These are phyloP conservation scores for Cottus gobio DNA, from an alignment of 2,113 vertebrate species.

Conservation along the genomic window DNA sequence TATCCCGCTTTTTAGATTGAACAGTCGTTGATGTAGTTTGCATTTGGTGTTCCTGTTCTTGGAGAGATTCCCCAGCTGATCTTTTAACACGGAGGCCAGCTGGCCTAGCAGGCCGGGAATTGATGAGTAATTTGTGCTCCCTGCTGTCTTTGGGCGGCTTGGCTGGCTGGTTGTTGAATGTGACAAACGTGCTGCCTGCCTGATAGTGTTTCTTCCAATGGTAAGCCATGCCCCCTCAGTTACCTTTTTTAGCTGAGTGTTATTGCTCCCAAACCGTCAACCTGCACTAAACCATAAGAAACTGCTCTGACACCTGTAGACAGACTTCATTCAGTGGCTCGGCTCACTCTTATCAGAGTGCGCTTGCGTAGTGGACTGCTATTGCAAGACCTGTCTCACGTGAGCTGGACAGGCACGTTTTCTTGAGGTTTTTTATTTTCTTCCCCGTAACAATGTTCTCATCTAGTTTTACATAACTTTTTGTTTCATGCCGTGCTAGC, in stretches of 20 bases:
- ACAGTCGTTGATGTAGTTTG: conserved; percentile 43
- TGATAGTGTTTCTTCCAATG: conserved; percentile 18
- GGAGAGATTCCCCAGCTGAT: conserved; percentile 23
- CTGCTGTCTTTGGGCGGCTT: conserved; percentile 15
- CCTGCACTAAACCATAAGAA: conserved; percentile 79
- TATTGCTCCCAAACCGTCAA: conserved; percentile 59
- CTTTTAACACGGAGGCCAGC: conserved; percentile 3
- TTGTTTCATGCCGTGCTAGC: neutral
- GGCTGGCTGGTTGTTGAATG: conserved; percentile 41
- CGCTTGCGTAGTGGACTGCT: conserved; percentile 54
- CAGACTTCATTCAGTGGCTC: conserved; percentile 27
- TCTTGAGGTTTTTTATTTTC: conserved; percentile 20
- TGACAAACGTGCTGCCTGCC: conserved; percentile 6
- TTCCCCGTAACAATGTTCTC: neutral
- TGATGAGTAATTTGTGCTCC: conserved; percentile 5
- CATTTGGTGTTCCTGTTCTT: conserved; percentile 32
- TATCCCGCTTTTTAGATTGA: conserved; percentile 86
- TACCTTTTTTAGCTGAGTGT: neutral
- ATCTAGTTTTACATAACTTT: conserved; percentile 18
- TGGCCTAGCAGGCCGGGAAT: conserved; percentile 17
- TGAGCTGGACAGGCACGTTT: conserved; percentile 79
- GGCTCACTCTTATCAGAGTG: conserved; percentile 29
- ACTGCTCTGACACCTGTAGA: conserved; percentile 25
- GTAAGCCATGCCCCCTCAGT: conserved; percentile 65
- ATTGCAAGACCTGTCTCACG: conserved; percentile 84